Evolutionary conservation across 2,888 invertebrate species (phyloP), one percentile per base, ranked within the genome.

Genomic region (Caenorhabditis zanzibari): DNA sequence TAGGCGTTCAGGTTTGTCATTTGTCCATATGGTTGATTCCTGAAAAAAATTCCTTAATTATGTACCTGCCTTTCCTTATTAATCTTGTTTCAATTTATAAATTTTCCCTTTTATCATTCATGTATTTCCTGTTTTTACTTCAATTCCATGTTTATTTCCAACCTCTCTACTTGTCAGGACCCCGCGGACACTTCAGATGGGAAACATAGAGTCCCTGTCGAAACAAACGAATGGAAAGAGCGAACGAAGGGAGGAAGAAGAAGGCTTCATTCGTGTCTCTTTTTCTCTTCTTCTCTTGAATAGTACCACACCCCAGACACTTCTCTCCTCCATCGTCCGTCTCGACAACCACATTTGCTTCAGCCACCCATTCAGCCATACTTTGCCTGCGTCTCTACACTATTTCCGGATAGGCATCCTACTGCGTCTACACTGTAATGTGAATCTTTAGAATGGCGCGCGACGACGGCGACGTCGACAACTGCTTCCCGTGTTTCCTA

Each of bases 1-100:
- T 82, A 82, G 22, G 73, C 77, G 28, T 76, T 75, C 47, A 82
- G 38, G 38, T 77, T 79, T 12, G 82, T 66, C 82, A 82, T 82
- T 64, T 77, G 82, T 19, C 68, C 49, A 28, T 82, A 82, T 32
- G 64, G 82, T 41, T 77, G 79, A 41, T 74, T 82, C 82, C 82
- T 82, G 58, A 44, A 82, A 76, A 61, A 54, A 26, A 14, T 54
- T 12, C 26, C 24, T 16, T 14, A 24, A 32, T 16, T 32, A 32
- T 22, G 19, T 16, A 16, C 4, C 12, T 26, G 26, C 1, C 22
- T 12, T 12, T 2, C 5, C 38, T 32, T 32, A 32, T 32, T 6
- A 7, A 32, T 6, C 32, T 32, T 32, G 4, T 6, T 7, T 32
- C 32, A 32, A 7, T 32, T 32, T 16, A 16, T 44, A 44, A 16